Percentiles rank a stretch among this genome's conserved stretches.
Conservation (phyloP, 1,140 invertebrate genomes). For the Dendroctonus ponderosae region DNA sequence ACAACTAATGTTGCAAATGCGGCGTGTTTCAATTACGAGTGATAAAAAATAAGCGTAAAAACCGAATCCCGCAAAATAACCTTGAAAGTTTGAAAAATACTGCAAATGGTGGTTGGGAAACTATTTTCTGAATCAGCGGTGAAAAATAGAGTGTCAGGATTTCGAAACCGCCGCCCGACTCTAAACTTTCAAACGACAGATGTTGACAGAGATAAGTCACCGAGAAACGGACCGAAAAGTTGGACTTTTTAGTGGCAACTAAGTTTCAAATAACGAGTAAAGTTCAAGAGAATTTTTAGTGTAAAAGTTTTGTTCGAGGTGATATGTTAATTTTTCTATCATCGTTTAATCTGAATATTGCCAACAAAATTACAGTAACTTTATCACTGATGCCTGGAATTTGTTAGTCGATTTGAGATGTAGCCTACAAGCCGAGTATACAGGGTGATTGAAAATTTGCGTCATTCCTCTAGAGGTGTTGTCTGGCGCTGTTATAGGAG, state of each 20-base stretch:
- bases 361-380: neutral
- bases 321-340: constrained; percentile 12
- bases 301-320: constrained; percentile 5
- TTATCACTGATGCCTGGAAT: neutral
- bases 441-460: too few species aligned
- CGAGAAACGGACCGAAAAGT: constrained; percentile 31
- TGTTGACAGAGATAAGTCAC: constrained; percentile 41
- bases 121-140: constrained; percentile 42
- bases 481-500: too few species aligned
- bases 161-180: constrained; percentile 25
- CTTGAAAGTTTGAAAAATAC: constrained; percentile 1
- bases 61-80: neutral
- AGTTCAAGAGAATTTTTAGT: constrained; percentile 9
- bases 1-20: too few species aligned
- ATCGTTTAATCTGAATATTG: neutral
- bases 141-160: constrained; percentile 39
- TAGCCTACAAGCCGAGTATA: too few species aligned
- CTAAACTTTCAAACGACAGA: constrained; percentile 42
- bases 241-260: constrained; percentile 25
- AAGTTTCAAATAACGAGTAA: constrained; percentile 23
- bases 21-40: too few species aligned
- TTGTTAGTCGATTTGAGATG: too few species aligned
- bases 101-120: constrained; percentile 5
- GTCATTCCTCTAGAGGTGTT: too few species aligned
- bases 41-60: neutral